These are phyloP conservation scores for Xenentodon cancila DNA, from an alignment of 2,797 vertebrate species.

Conservation along the genomic window DNA sequence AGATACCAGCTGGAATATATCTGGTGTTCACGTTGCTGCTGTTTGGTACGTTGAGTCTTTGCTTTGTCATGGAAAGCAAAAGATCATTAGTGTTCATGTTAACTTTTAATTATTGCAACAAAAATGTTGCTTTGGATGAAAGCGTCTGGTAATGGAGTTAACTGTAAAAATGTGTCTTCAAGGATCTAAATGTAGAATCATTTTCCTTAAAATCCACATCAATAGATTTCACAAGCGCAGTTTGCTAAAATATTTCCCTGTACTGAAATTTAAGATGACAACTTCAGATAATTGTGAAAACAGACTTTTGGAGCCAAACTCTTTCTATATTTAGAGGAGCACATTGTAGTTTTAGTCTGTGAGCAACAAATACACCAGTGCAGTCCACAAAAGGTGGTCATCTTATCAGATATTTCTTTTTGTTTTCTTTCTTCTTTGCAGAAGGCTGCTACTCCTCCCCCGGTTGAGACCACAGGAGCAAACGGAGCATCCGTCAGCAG, in stretches of 20 bases:
- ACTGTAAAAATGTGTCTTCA: too few relatives aligned
- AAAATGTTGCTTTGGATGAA: neutral
- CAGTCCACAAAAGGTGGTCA: too few relatives aligned
- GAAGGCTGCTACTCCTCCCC: conserved; percentile 61
- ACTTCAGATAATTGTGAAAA: neutral
- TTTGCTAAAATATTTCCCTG: too few relatives aligned
- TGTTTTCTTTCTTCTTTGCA: conserved; percentile 43
- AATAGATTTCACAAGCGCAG: too few relatives aligned
- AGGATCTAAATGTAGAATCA: too few relatives aligned
- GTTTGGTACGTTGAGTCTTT: neutral
- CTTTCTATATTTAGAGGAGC: too few relatives aligned
- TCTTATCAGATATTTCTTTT: conserved; percentile 6
- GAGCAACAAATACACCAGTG: neutral
- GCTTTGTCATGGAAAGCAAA: neutral
- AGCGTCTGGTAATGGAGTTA: too few relatives aligned
- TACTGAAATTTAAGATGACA: too few relatives aligned
- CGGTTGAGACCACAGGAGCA: conserved; percentile 60
- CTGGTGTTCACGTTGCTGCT: too few relatives aligned
- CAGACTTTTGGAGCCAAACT: neutral
- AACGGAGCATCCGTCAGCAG: conserved; percentile 51
- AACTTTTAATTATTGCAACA: neutral
- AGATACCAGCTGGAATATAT: too few relatives aligned
- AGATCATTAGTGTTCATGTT: neutral
- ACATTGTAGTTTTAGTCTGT: neutral
- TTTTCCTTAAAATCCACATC: neutral